These are phyloP conservation scores for Urophycis tenuis DNA, from an alignment of 2,797 vertebrate genomes.

Conservation along the genomic window DNA sequence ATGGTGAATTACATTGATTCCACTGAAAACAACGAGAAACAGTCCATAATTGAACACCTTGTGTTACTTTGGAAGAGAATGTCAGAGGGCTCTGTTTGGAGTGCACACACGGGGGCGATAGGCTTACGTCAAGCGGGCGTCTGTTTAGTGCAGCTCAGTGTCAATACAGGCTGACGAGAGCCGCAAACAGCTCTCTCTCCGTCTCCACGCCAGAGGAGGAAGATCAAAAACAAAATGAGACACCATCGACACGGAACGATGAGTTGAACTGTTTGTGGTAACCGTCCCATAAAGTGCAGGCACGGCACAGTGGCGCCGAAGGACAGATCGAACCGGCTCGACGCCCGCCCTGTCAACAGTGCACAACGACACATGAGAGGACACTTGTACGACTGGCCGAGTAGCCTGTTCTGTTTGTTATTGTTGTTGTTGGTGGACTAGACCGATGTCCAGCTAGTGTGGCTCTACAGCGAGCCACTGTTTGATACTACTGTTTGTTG, in stretches of 20 bases:
- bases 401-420: not conserved
- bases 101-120: slow-evolving; percentile 47
- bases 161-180: slow-evolving; percentile 50
- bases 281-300: not conserved
- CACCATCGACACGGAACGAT: not conserved
- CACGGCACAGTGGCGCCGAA: not conserved
- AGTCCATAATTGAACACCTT: not conserved
- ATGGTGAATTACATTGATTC: not conserved
- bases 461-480: not conserved
- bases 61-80: too few relatives aligned
- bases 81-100: slow-evolving; percentile 46
- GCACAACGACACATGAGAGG: not conserved
- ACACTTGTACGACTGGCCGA: not conserved
- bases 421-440: not conserved
- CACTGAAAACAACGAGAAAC: not conserved
- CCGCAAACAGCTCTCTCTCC: slow-evolving; percentile 10
- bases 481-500: not conserved
- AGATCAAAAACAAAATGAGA: slow-evolving; percentile 8
- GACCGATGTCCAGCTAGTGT: not conserved
- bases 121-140: slow-evolving; percentile 34
- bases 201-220: slow-evolving; percentile 6
- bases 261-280: not conserved
- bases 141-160: slow-evolving; percentile 43
- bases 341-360: not conserved
- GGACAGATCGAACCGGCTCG: not conserved